Evolutionary conservation across 2,113 vertebrate species (phyloP).

Genomic region (Channa maculata): DNA sequence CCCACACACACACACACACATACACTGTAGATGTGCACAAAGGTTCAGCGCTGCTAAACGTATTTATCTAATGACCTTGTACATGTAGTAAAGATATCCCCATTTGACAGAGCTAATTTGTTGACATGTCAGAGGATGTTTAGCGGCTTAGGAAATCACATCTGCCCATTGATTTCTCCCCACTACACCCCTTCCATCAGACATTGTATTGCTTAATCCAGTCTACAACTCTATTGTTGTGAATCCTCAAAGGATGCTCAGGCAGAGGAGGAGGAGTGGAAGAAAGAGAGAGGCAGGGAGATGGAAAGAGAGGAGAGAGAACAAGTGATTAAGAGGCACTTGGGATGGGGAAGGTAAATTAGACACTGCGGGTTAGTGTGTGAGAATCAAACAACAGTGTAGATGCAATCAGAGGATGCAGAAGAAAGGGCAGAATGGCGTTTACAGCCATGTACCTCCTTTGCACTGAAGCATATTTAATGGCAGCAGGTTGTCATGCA

Average conservation of each 20-base stretch:
- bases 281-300: slow-evolving; percentile 33
- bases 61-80: slow-evolving; percentile 77
- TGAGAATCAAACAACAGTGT: slow-evolving; percentile 34
- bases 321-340: slow-evolving; percentile 68
- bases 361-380: slow-evolving; percentile 45
- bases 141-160: slow-evolving; percentile 80
- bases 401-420: slow-evolving; percentile 44
- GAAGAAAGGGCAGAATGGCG: slow-evolving; percentile 7
- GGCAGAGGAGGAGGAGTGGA: slow-evolving; percentile 53
- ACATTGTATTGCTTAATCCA: slow-evolving; percentile 79
- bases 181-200: slow-evolving; percentile 59
- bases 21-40: slow-evolving; percentile 2
- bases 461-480: slow-evolving; percentile 40
- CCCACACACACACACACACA: not conserved
- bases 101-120: slow-evolving; percentile 79
- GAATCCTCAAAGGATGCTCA: slow-evolving; percentile 71
- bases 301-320: slow-evolving; percentile 48
- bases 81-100: slow-evolving; percentile 70
- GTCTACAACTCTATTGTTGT: slow-evolving; percentile 76
- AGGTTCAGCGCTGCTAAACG: slow-evolving; percentile 7
- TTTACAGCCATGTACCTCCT: slow-evolving; percentile 1
- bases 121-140: slow-evolving; percentile 73
- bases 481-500: slow-evolving; percentile 44
- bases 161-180: slow-evolving; percentile 76
- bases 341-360: slow-evolving; percentile 66